Evolutionary conservation across 1,140 invertebrate species (phyloP).

Genomic region (Rhagoletis pomonella): DNA sequence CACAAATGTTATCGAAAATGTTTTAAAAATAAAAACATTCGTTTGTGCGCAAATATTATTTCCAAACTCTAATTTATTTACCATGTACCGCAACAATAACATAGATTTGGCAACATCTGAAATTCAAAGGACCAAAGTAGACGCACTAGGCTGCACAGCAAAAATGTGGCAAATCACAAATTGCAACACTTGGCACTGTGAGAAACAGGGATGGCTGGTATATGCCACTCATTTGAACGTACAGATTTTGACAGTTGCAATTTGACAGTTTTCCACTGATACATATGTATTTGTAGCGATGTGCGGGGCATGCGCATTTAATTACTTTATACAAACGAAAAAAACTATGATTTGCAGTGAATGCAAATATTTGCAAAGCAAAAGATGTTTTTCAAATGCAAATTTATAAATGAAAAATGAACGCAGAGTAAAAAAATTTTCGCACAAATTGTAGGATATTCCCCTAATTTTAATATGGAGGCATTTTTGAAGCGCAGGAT

Average conservation of each 20-base stretch:
- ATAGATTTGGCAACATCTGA: not conserved
- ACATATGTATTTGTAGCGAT: not conserved
- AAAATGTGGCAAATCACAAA: not conserved
- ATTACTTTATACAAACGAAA: constrained; percentile 23
- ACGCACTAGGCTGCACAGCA: not conserved
- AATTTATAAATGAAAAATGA: constrained; percentile 21
- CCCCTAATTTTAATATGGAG: not conserved
- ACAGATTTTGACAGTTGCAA: constrained; percentile 46
- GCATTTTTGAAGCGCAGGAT: not conserved
- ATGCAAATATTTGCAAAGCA: not conserved
- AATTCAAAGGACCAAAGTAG: constrained; percentile 22
- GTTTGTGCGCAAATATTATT: not conserved
- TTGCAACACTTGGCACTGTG: constrained; percentile 16
- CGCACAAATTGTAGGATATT: not conserved
- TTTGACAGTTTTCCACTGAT: constrained; percentile 20
- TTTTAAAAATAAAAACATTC: too few species aligned
- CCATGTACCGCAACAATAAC: not conserved
- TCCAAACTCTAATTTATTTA: not conserved
- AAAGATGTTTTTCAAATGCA: constrained; percentile 18
- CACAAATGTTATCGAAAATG: too few species aligned
- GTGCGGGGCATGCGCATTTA: constrained; percentile 1
- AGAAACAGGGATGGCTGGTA: constrained; percentile 27
- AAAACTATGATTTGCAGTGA: not conserved
- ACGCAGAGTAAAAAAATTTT: not conserved
- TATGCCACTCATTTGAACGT: not conserved